Evolutionary conservation across 2,113 vertebrate genomes (phyloP).

Genomic region (Mystacornis crossleyi): DNA sequence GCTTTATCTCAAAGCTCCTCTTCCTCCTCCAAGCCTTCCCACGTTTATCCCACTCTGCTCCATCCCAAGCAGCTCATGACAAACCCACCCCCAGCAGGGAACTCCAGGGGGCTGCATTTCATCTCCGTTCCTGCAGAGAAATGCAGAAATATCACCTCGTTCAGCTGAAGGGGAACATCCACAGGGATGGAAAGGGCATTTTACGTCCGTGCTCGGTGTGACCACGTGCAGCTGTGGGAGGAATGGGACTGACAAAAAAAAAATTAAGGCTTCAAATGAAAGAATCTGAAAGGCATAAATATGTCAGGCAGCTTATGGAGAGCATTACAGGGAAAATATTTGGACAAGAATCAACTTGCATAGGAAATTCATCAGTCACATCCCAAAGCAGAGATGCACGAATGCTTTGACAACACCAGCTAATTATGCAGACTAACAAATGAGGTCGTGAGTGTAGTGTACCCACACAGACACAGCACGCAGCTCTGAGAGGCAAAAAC

Average conservation of each 20-base stretch:
- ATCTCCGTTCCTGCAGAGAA: background rate
- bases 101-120: background rate
- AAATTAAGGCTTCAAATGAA: background rate
- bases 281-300: background rate
- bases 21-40: background rate
- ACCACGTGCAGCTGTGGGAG: background rate
- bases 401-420: background rate
- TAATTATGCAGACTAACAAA: background rate
- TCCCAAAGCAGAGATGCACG: background rate
- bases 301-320: background rate
- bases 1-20: background rate
- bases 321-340: background rate
- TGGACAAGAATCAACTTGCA: slow-evolving; percentile 32
- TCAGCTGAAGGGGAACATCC: background rate
- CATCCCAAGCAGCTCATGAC: background rate
- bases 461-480: background rate
- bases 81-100: background rate
- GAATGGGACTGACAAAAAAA: background rate
- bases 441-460: background rate
- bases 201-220: background rate
- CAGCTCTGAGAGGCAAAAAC: background rate
- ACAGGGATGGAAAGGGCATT: background rate
- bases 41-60: background rate
- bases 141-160: background rate
- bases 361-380: background rate